Base-by-base conservation (phyloP, 2,113 vertebrate genomes). In the Lamprologus tigripictilis region DNA sequence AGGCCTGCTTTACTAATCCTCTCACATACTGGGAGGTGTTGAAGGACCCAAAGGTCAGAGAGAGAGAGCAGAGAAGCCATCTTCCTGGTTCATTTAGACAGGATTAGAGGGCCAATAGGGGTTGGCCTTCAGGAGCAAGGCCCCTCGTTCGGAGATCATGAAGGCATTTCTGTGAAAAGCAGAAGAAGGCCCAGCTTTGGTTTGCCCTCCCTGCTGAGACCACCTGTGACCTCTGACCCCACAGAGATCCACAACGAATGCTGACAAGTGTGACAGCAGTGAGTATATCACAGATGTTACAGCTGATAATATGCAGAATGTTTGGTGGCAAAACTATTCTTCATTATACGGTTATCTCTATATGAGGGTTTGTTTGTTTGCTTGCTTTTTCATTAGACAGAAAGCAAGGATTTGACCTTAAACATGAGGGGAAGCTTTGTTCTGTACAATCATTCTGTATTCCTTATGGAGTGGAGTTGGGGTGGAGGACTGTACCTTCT, bases 81-180 rank as follows among this genome's bases (percentile, higher is more conserved):
- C 91, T 92, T 92, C 90, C 55, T 86, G 88, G 86, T 95, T 94
- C 88, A 94, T 94, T 94, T 93, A 94, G 88, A 92, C 81, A 84
- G 95, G 95, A 96, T 96, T 96, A 95, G 90, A 85, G 82, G 61
- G 93, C 35, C 93, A 92, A 92, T 84, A 83, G 86, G 94, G 80
- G 79, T 58, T 33, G 68, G 86, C 84, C 90, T 85, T 88, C 57
- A 37, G 82, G 89, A 89, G 79, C 26, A 54, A 86, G 86, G 87
- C 81, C 81, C 88, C 91, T 83, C 47, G 2, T 86, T 78, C 85
- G 88, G 90, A 90, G 78, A 85, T 91, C 92, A 93, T 86, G 80
- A 86, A 88, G 87, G 92, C 78, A 94, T 92, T 85, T 94, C 89
- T 73, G 37, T 87, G 85, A 82, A 33, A 51, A 73, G 45, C 80